A percentile compares a stretch with the other conserved stretches of the same genome.
Evolutionary conservation across 1,140 invertebrate genomes (phyloP).

Genomic region (Mesaphorura yosii): DNA sequence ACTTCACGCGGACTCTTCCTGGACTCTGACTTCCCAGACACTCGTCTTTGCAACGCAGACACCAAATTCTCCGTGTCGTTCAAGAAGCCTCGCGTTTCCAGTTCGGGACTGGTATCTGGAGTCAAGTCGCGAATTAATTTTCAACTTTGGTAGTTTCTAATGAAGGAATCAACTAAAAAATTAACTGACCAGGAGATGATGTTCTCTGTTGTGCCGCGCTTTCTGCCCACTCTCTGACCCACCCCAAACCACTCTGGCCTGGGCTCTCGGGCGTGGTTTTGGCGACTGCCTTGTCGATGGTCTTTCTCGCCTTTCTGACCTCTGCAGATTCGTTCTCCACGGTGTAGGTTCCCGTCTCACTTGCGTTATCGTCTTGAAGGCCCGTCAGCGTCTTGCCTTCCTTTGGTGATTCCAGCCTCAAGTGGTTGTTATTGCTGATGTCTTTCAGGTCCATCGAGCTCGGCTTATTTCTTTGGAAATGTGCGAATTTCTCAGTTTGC

Average conservation of each 20-base stretch:
- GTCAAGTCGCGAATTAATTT: neutral
- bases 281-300: neutral
- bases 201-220: conserved; percentile 5
- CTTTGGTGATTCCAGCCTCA: no score
- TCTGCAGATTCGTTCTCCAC: neutral
- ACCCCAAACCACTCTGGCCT: neutral
- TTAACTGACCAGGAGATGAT: neutral
- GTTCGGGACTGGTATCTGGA: conserved; percentile 14
- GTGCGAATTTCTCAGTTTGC: no score
- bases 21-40: conserved; percentile 8
- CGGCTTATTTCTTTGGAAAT: no score
- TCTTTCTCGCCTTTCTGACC: neutral
- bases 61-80: conserved; percentile 44
- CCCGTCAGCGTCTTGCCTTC: no score
- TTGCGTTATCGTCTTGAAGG: neutral
- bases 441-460: no score
- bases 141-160: no score
- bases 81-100: conserved; percentile 42
- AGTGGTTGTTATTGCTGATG: no score
- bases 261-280: neutral
- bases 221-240: conserved; percentile 20
- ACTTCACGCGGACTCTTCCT: conserved; percentile 2
- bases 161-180: neutral
- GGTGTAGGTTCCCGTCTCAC: conserved; percentile 1
- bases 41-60: conserved; percentile 42